These are phyloP conservation scores for Nyctibius grandis DNA, from an alignment of 2,797 vertebrate species.

Conservation along the genomic window DNA sequence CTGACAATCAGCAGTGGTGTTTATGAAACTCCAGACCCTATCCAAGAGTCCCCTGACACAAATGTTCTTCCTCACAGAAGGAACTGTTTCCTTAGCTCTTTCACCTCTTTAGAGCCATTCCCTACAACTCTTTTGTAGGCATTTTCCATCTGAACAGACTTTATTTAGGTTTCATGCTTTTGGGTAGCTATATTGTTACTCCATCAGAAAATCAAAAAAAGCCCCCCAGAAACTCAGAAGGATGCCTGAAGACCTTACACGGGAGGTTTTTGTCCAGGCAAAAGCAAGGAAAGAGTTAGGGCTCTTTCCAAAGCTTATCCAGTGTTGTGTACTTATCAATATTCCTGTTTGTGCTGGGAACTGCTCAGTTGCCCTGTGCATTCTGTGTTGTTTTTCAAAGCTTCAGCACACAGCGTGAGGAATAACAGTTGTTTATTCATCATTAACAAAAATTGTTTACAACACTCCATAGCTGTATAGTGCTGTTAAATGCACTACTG, in stretches of 20 bases:
- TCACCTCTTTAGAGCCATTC: background rate
- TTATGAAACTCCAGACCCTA: conserved; percentile 60
- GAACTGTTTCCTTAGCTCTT: conserved; percentile 43
- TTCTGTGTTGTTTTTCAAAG: background rate
- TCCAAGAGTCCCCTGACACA: conserved; percentile 31
- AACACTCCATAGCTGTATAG: background rate
- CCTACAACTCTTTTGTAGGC: background rate
- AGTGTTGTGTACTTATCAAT: background rate
- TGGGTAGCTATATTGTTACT: background rate
- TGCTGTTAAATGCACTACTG: background rate
- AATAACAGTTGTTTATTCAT: background rate
- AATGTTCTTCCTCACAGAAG: conserved; percentile 52
- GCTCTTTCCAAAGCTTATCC: background rate
- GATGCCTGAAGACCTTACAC: background rate
- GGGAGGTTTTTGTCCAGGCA: background rate
- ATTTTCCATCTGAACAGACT: background rate
- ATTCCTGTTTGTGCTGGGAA: background rate
- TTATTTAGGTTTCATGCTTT: conserved; percentile 1
- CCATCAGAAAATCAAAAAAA: background rate
- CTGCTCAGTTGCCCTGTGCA: background rate
- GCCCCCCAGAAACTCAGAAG: background rate
- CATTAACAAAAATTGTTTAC: conserved; percentile 13
- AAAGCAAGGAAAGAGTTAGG: background rate
- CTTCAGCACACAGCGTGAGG: background rate
- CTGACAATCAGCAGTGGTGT: conserved; percentile 41